Evolutionary conservation across 64 coral and sea anemone genomes (phyloP).

Genomic region (Stichodactyla mertensii): DNA sequence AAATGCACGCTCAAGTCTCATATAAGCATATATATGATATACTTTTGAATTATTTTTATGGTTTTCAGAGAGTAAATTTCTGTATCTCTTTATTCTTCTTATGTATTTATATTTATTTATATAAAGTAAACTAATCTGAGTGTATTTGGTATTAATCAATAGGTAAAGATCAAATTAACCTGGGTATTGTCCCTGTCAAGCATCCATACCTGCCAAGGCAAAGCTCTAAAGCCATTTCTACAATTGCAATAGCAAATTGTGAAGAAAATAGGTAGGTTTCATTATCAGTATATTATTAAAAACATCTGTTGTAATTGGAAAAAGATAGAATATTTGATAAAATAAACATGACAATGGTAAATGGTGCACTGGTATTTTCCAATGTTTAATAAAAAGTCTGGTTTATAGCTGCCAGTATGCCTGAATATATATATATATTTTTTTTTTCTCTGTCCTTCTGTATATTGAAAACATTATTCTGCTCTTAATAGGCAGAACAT

Average conservation of each 20-base stretch:
- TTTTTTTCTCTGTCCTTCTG: neutral
- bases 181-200: constrained; percentile 28
- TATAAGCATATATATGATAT: no score
- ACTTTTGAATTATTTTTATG: no score
- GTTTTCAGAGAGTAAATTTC: no score
- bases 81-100: neutral
- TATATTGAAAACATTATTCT: neutral
- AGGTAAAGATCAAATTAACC: constrained; percentile 41
- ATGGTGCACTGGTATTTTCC: neutral
- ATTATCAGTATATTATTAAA: neutral
- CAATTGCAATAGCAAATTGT: constrained; percentile 49
- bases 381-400: neutral
- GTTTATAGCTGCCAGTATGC: no score
- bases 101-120: no score
- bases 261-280: constrained; percentile 45
- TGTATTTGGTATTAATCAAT: neutral
- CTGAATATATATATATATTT: no score
- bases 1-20: no score
- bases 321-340: neutral
- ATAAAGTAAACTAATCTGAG: neutral
- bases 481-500: constrained; percentile 14
- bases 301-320: no score
- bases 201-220: constrained; percentile 1
- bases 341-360: neutral
- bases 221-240: constrained; percentile 31